Evolutionary conservation across 1,140 invertebrate species (phyloP).

Genomic region (Papilio helenus): DNA sequence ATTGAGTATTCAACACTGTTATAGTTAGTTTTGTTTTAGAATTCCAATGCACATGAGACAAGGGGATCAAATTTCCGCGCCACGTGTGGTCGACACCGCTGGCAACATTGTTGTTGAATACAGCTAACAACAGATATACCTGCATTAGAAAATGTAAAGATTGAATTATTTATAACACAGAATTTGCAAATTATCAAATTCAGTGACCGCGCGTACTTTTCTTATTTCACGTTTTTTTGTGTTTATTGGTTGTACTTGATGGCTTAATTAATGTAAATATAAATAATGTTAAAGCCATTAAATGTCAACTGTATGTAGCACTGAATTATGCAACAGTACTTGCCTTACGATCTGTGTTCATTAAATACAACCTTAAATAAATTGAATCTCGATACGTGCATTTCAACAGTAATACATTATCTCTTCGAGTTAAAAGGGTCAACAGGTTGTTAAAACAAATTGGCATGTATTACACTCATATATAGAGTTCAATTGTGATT

Average conservation of each 20-base stretch:
- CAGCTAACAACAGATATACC: background rate
- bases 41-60: background rate
- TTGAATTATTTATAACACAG: no score
- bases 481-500: constrained; percentile 9
- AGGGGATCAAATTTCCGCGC: background rate
- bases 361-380: constrained; percentile 23
- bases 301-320: constrained; percentile 7
- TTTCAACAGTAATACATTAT: constrained; percentile 16
- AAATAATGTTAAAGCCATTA: constrained; percentile 3
- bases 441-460: background rate
- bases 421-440: constrained; percentile 20
- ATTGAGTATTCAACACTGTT: background rate
- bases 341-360: constrained; percentile 5
- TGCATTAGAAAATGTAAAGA: background rate
- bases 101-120: background rate
- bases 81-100: background rate
- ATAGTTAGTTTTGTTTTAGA: constrained; percentile 16
- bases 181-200: no score
- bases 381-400: constrained; percentile 25
- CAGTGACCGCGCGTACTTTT: background rate
- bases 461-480: background rate
- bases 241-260: background rate
- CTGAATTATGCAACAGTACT: constrained; percentile 3
- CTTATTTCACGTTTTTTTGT: background rate
- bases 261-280: constrained; percentile 4